Evolutionary conservation across 2,113 vertebrate genomes (phyloP).

Genomic region (Dipodomys spectabilis): DNA sequence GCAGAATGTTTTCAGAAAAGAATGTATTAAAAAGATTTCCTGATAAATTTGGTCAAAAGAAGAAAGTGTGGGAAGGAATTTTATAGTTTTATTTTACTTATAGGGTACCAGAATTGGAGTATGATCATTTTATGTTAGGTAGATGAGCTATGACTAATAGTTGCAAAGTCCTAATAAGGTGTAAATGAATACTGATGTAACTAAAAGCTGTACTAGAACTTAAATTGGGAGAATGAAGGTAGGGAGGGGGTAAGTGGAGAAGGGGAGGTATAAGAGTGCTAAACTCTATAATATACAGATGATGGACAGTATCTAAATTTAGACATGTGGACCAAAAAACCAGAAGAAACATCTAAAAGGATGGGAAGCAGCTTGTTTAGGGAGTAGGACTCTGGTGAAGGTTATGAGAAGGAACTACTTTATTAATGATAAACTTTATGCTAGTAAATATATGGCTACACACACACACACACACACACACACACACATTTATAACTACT

Average conservation of each 20-base stretch:
- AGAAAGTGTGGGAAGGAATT: constrained; percentile 33
- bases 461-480: constrained; percentile 7
- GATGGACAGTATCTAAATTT: not conserved
- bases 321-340: not conserved
- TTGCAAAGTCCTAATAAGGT: not conserved
- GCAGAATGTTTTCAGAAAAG: constrained; percentile 19
- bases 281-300: not conserved
- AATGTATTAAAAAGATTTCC: not conserved
- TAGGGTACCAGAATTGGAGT: not conserved
- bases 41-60: constrained; percentile 32
- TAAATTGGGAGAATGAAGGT: not conserved
- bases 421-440: not conserved
- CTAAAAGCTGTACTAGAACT: not conserved
- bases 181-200: constrained; percentile 11
- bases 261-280: not conserved
- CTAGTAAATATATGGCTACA: not conserved
- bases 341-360: not conserved
- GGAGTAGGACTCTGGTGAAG: not conserved
- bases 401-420: not conserved
- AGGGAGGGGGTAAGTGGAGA: not conserved
- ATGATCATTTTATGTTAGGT: not conserved
- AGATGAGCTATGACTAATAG: not conserved
- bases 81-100: constrained; percentile 23
- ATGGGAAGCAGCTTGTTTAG: not conserved
- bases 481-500: not conserved